A percentile compares a stretch with the other conserved stretches of the same genome.
Evolutionary conservation across 2,888 invertebrate genomes (phyloP).

Genomic region (Zootermopsis nevadensis): DNA sequence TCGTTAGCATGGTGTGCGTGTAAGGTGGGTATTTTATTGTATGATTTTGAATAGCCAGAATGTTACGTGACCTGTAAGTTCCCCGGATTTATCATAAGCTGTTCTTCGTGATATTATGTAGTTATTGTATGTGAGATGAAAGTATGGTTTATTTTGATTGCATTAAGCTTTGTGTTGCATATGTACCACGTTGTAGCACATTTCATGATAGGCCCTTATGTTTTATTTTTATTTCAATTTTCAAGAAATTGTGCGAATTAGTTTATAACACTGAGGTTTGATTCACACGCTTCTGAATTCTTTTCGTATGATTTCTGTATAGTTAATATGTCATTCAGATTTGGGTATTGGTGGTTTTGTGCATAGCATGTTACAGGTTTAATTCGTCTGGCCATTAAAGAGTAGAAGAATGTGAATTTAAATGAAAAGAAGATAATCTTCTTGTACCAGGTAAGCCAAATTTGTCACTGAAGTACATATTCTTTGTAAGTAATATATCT

Average conservation of each 20-base stretch:
- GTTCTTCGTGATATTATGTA: neutral
- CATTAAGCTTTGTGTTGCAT: neutral
- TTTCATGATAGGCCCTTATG: neutral
- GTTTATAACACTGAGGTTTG: neutral
- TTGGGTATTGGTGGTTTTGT: neutral
- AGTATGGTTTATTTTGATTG: neutral
- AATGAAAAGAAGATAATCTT: neutral
- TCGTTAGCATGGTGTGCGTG: neutral
- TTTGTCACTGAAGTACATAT: neutral
- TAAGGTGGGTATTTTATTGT: constrained; percentile 1
- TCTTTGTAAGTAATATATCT: neutral
- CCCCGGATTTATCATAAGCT: neutral
- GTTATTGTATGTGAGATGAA: neutral
- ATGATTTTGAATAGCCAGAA: neutral
- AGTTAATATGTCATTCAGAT: constrained; percentile 3
- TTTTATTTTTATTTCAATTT: neutral
- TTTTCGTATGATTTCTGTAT: neutral
- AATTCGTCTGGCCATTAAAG: neutral
- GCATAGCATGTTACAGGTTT: neutral
- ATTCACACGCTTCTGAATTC: neutral
- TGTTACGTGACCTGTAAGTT: neutral
- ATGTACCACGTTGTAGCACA: constrained; percentile 7
- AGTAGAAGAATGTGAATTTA: neutral
- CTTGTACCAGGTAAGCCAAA: neutral
- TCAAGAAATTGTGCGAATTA: neutral